phyloP scores from a whole-genome alignment of 2,797 vertebrate species.

The Rhodeus uyekii region DNA sequence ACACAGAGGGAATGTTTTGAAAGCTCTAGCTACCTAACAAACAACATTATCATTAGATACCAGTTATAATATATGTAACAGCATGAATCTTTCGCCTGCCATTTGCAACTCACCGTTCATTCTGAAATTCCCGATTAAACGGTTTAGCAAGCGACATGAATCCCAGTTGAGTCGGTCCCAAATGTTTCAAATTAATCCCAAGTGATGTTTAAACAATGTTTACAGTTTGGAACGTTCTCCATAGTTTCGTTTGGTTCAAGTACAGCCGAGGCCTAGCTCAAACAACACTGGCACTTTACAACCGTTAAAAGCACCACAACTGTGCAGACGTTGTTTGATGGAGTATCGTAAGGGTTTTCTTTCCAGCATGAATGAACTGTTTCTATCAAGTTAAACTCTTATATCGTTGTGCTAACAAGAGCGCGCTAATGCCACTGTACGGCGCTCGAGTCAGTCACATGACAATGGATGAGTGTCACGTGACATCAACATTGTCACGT shows the following conservation, averaged over 20 bases:
- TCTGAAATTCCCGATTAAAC: slow-evolving; percentile 60
- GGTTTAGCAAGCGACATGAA: slow-evolving; percentile 56
- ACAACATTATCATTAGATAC: not conserved
- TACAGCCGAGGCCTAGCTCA: slow-evolving; percentile 17
- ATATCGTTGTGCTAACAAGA: not conserved
- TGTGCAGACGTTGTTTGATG: not conserved
- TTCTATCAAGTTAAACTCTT: not conserved
- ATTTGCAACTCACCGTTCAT: slow-evolving; percentile 79
- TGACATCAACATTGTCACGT: slow-evolving; percentile 16
- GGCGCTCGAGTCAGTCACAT: slow-evolving; percentile 18
- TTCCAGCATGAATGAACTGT: not conserved
- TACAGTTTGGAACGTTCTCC: not conserved
- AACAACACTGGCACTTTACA: not conserved
- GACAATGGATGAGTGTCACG: slow-evolving; percentile 15
- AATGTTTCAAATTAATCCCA: not conserved
- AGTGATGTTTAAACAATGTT: not conserved
- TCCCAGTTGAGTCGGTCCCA: slow-evolving; percentile 14
- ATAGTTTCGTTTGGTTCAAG: slow-evolving; percentile 14
- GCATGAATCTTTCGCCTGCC: not conserved
- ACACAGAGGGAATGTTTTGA: not conserved
- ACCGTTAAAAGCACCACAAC: not conserved
- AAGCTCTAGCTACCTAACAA: not conserved
- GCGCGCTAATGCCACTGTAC: not conserved
- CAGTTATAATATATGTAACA: not conserved
- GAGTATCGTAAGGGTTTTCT: not conserved